Evolutionary conservation across 2,113 vertebrate genomes (phyloP).

Genomic region (Takifugu flavidus): DNA sequence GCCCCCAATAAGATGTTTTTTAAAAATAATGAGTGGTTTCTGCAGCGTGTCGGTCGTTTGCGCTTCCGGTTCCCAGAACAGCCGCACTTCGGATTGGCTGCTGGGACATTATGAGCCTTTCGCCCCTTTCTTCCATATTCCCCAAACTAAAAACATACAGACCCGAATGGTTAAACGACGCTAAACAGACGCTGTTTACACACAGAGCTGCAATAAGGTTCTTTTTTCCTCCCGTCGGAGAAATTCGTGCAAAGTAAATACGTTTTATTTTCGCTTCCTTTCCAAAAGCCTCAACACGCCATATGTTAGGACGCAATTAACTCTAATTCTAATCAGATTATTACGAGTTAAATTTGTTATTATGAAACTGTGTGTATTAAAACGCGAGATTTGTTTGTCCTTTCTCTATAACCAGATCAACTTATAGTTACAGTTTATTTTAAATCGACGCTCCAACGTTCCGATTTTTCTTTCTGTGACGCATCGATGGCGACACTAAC

Average conservation of each 20-base stretch:
- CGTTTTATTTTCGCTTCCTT: slow-evolving; percentile 21
- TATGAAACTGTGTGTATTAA: too few species aligned
- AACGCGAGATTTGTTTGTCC: too few species aligned
- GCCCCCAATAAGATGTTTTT: slow-evolving; percentile 54
- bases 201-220: slow-evolving; percentile 35
- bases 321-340: too few species aligned
- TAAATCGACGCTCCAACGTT: too few species aligned
- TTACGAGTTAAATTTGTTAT: too few species aligned
- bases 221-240: not conserved
- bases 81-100: slow-evolving; percentile 65
- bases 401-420: too few species aligned
- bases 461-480: too few species aligned
- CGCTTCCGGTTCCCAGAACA: slow-evolving; percentile 68
- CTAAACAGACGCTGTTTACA: slow-evolving; percentile 68
- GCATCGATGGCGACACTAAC: too few species aligned
- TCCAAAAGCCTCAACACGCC: slow-evolving; percentile 2
- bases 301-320: not conserved
- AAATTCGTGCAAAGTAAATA: slow-evolving; percentile 24
- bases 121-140: slow-evolving; percentile 49
- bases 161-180: slow-evolving; percentile 52
- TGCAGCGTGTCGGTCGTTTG: slow-evolving; percentile 59
- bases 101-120: slow-evolving; percentile 58
- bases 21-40: slow-evolving; percentile 70
- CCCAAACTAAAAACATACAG: slow-evolving; percentile 52
- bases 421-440: too few species aligned